Base-by-base conservation (phyloP, 2,113 vertebrate genomes). In the Tor tambroides region DNA sequence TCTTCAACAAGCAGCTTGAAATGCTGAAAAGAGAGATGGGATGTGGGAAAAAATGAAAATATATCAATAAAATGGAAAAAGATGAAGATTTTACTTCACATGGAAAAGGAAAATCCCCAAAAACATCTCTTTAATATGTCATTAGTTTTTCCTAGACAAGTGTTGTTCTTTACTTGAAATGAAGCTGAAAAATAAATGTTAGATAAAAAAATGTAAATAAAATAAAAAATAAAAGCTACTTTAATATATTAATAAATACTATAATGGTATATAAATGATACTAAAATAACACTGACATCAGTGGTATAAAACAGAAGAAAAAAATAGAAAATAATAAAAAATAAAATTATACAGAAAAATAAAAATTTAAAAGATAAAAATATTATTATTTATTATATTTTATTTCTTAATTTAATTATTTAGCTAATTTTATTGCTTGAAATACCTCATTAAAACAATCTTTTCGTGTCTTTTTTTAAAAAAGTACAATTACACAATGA, bases 1-100 rank as follows among this genome's bases (percentile, higher is more conserved):
- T 97, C 96, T 0, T 97, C 96, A 87, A 99, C 96, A 89, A 99
- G 93, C 90, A 96, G 90, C 91, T 99, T 99, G 91, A 99, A 99
- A 90, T 99, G 98, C 98, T 99, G 89, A 63, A 12, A 85, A 9
- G 51, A 28, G 2, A 84, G 1, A 2, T 41, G 21, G 23, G 38
- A 38, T 19, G 1, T 41, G 76, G 76, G 32, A 74, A 76, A 59
- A 49, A 14, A 35, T 43, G 2, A 41, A 11, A 61, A 23, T 5
- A 17, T 51, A 51, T 17, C 49, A 17, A 14, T 15, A 59, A 30
- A 72, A 69, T 1, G 0, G 5, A 69, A 17, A 69, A 69, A 32
- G 28, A 35, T 69, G 0, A 69, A 67, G 28, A 32, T 30, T 12
- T 4, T 15, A 30, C 63, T 21, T 61, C 56, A 61, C 7, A 59